Percentiles rank a stretch among this genome's conserved stretches.
These are phyloP conservation scores for Lithobates pipiens DNA, from an alignment of 2,797 vertebrate genomes.

Conservation along the genomic window DNA sequence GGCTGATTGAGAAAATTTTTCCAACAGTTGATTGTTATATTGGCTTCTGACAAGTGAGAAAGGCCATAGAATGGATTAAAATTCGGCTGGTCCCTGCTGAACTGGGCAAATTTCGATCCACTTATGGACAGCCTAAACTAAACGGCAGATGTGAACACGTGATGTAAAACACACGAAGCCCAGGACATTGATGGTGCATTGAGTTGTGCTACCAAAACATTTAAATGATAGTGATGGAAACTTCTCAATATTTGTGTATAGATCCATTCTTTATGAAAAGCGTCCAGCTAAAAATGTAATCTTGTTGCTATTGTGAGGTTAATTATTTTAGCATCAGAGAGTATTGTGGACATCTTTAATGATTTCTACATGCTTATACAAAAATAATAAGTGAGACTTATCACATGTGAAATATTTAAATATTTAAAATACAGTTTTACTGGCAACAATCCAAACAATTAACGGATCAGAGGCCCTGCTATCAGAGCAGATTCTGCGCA, in stretches of 20 bases:
- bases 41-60: no score
- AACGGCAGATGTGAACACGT: no score
- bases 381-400: conserved; percentile 18
- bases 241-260: background rate
- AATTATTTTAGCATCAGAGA: background rate
- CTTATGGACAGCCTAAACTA: no score
- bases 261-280: background rate
- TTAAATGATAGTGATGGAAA: background rate
- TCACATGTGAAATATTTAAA: conserved; percentile 53
- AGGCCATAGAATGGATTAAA: no score
- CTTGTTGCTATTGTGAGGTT: background rate
- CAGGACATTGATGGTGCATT: no score
- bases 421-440: conserved; percentile 43
- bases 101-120: no score
- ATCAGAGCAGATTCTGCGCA: conserved; percentile 57
- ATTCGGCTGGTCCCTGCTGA: no score
- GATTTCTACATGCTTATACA: background rate
- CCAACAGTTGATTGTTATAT: no score
- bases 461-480: conserved; percentile 57
- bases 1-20: no score
- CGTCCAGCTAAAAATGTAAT: background rate
- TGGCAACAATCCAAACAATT: conserved; percentile 57
- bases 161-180: no score
- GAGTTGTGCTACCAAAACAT: no score
- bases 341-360: background rate